phyloP scores from a whole-genome alignment of 2,113 vertebrate genomes.

The Agapornis roseicollis region DNA sequence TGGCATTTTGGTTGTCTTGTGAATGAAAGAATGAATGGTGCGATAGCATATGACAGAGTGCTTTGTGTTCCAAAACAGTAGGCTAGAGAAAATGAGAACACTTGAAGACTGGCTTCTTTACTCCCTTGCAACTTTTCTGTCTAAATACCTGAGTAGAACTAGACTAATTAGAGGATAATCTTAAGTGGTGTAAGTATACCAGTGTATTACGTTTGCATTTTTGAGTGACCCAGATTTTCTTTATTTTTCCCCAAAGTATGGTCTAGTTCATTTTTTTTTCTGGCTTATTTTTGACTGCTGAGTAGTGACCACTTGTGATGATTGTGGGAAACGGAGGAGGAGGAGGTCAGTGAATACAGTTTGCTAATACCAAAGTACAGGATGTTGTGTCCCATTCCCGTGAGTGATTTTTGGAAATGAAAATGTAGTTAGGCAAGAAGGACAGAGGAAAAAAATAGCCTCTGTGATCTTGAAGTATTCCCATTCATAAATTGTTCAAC shows the following conservation, averaged over 20 bases:
- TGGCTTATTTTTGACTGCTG: not conserved
- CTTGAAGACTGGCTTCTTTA: not conserved
- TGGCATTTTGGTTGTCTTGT: constrained; percentile 5
- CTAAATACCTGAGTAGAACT: not conserved
- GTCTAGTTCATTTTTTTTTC: not conserved
- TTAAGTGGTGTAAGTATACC: not conserved
- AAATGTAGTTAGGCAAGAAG: not conserved
- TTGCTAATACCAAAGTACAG: not conserved
- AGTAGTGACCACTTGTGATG: not conserved
- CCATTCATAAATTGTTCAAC: not conserved
- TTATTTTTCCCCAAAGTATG: not conserved
- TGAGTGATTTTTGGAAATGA: not conserved
- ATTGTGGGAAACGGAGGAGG: not conserved
- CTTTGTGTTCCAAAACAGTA: constrained; percentile 32
- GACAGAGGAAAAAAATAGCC: not conserved
- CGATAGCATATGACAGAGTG: not conserved
- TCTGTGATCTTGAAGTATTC: not conserved
- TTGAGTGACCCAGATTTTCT: not conserved
- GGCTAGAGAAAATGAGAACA: constrained; percentile 1
- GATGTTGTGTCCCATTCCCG: not conserved
- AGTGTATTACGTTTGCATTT: not conserved
- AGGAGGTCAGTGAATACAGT: not conserved
- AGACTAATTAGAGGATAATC: not conserved
- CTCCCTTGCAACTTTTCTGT: not conserved
- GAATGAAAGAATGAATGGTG: constrained; percentile 11